Base-by-base conservation (phyloP, 2,888 invertebrate species). In the Limulus polyphemus region DNA sequence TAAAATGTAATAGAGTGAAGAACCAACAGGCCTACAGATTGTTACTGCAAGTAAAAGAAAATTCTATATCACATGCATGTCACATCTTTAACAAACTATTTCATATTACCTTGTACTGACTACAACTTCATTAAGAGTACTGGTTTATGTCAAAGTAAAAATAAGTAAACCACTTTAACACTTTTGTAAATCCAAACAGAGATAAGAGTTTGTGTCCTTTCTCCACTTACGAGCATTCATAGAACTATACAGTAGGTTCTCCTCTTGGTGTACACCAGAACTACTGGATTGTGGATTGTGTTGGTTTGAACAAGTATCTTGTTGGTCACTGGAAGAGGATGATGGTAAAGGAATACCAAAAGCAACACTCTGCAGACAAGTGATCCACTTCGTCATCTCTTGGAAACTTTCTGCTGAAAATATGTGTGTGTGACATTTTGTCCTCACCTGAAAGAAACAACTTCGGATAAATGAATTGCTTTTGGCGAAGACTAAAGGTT, bases 311-410 rank as follows among this genome's bases (percentile, higher is more conserved):
- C 55, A 10, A 46, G 54, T 17, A 32, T 32, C 32, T 7, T 32
- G 32, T 2, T 32, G 32, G 32, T 32, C 1, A n/a, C 57, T 16
- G n/a, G 47, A 49, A 17, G 52, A 14, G 17, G 57, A 13, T 13
- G 56, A 58, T 9, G 49, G 16, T 12, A 49, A 56, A 56, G n/a
- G 13, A 47, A 16, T 47, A 10, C 59, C 62, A 46, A 64, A 64
- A 4, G 64, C 64, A 17, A 62, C 64, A n/a, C 47, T 55, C 57
- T 57, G 61, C 2, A 64, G 54, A 51, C 65, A 57, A 9, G 57
- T 11, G 50, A 89, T 82, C 91, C 91, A 91, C 72, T 85, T 84
- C 59, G 82, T 79, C 70, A 86, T 82, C 70, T 87, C 86, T 46
- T 82, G 77, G 73, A 87, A 86, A 46, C 83, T 83, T 61, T 82